phyloP scores from a whole-genome alignment of 2,113 vertebrate species.

The Myiagra hebetior region DNA sequence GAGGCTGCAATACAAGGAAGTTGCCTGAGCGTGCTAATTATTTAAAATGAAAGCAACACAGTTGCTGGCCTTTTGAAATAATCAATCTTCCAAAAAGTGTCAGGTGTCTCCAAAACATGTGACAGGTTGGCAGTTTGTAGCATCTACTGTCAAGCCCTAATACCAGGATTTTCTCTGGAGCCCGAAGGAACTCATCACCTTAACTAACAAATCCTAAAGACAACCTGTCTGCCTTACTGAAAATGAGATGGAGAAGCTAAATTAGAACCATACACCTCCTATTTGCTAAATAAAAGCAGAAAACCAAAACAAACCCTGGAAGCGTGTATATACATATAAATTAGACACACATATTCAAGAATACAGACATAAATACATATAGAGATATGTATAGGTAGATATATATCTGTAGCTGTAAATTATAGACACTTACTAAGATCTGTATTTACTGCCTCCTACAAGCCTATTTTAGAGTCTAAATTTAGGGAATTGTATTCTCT shows the following conservation, averaged over 20 bases:
- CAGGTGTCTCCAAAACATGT: neutral
- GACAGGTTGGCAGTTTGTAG: neutral
- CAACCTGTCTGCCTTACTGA: conserved; percentile 25
- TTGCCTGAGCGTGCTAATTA: neutral
- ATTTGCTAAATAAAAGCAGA: conserved; percentile 31
- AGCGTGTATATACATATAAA: neutral
- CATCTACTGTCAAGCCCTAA: neutral
- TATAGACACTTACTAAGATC: neutral
- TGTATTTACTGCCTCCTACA: conserved; percentile 26
- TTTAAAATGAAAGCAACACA: conserved; percentile 8
- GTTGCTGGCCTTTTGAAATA: neutral
- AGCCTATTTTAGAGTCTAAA: neutral
- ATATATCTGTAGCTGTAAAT: neutral
- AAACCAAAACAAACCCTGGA: conserved; percentile 1
- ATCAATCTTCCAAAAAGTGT: conserved; percentile 16
- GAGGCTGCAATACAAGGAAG: neutral
- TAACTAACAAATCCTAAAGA: conserved; percentile 31
- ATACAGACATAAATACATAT: neutral
- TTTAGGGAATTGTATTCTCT: neutral
- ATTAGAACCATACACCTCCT: neutral
- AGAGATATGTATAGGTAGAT: neutral
- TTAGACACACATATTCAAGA: neutral
- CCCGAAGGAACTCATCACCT: conserved; percentile 14
- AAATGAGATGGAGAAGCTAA: neutral
- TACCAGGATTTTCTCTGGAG: neutral